A percentile compares a stretch with the other conserved stretches of the same genome.
phyloP scores from a whole-genome alignment of 2,888 invertebrate species.

The Chouioia cunea region DNA sequence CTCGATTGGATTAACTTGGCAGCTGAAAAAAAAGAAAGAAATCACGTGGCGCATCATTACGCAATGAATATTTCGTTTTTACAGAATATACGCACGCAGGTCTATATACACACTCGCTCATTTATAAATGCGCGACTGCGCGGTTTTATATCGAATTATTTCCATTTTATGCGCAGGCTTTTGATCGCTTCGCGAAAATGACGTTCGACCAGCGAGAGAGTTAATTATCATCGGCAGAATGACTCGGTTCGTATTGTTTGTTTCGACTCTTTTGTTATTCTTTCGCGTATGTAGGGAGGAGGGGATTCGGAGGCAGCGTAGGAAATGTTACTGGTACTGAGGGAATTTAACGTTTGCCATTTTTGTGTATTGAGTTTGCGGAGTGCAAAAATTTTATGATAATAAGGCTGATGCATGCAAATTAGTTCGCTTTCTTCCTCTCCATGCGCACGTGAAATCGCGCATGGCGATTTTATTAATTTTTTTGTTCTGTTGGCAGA shows the following conservation, averaged over 20 bases:
- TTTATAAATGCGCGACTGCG: not conserved
- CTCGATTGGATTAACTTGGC: slow-evolving; percentile 64
- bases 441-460: not conserved
- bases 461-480: slow-evolving; percentile 5
- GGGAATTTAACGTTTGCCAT: slow-evolving; percentile 32
- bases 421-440: slow-evolving; percentile 1
- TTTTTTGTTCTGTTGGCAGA: slow-evolving; percentile 9
- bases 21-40: slow-evolving; percentile 54
- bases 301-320: no score
- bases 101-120: no score
- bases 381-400: slow-evolving; percentile 40
- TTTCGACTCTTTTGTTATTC: slow-evolving; percentile 42
- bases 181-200: slow-evolving; percentile 54
- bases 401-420: slow-evolving; percentile 32
- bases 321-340: no score
- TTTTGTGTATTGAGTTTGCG: slow-evolving; percentile 24
- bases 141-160: slow-evolving; percentile 59
- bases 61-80: slow-evolving; percentile 45
- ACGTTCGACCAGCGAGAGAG: slow-evolving; percentile 48
- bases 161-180: slow-evolving; percentile 54
- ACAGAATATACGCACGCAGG: no score
- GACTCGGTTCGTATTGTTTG: slow-evolving; percentile 45
- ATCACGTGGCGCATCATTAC: slow-evolving; percentile 55
- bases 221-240: slow-evolving; percentile 56
- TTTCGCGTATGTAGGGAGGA: slow-evolving; percentile 17